These are phyloP conservation scores for Drosophila biarmipes DNA, from an alignment of 1,140 invertebrate species.

Conservation along the genomic window DNA sequence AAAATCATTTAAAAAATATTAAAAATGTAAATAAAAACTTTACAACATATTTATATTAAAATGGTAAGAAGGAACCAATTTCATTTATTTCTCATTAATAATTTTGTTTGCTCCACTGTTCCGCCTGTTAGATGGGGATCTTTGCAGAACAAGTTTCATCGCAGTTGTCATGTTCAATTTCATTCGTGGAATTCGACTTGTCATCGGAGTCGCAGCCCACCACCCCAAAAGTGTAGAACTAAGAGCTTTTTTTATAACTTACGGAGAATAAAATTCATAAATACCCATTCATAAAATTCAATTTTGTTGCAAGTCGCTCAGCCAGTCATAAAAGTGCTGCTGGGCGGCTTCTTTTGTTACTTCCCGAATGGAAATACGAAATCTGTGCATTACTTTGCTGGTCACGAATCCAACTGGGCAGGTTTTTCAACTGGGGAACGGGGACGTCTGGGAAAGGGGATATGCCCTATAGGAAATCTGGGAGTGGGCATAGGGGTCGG, in stretches of 20 bases:
- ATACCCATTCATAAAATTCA: constrained; percentile 83
- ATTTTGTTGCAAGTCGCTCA: constrained; percentile 80
- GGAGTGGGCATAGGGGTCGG: constrained; percentile 34
- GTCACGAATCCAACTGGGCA: constrained; percentile 56
- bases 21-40: too few relatives aligned
- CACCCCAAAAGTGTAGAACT: constrained; percentile 46
- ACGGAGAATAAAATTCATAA: constrained; percentile 76
- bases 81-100: background rate
- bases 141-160: constrained; percentile 66
- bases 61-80: background rate
- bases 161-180: constrained; percentile 81
- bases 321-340: constrained; percentile 67
- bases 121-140: background rate
- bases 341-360: constrained; percentile 70
- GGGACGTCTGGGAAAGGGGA: background rate
- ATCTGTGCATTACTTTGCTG: constrained; percentile 78
- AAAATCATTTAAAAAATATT: too few relatives aligned
- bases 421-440: constrained; percentile 31
- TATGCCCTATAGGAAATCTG: constrained; percentile 7
- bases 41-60: too few relatives aligned
- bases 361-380: constrained; percentile 64
- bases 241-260: constrained; percentile 60
- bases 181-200: constrained; percentile 61
- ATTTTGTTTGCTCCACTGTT: constrained; percentile 43
- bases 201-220: constrained; percentile 49